These are phyloP conservation scores for Enteromius fasciolatus DNA, from an alignment of 2,797 vertebrate species.

Conservation along the genomic window DNA sequence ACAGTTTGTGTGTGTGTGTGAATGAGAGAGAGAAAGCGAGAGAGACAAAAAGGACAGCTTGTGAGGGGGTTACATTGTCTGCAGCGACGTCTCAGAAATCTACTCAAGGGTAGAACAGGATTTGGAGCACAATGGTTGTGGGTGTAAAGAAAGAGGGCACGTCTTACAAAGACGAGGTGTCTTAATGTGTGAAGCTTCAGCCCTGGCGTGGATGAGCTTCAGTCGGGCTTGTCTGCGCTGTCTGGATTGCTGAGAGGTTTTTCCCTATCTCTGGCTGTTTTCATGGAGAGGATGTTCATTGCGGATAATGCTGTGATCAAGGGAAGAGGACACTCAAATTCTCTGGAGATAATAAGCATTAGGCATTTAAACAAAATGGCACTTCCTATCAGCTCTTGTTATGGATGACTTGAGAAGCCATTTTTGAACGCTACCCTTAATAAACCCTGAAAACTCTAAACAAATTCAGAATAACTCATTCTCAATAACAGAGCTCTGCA, in stretches of 20 bases:
- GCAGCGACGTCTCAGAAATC: constrained; percentile 78
- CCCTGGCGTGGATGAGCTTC: constrained; percentile 77
- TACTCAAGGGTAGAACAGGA: constrained; percentile 81
- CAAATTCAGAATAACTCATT: neutral
- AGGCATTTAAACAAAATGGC: constrained; percentile 42
- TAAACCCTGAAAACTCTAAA: neutral
- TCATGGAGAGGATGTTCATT: constrained; percentile 70
- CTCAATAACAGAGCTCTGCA: neutral
- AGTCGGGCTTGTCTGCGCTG: constrained; percentile 71
- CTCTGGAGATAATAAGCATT: constrained; percentile 38
- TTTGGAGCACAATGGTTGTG: constrained; percentile 83
- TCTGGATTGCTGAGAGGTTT: constrained; percentile 75
- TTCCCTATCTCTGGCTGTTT: constrained; percentile 73
- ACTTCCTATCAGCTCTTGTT: constrained; percentile 27
- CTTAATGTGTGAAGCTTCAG: constrained; percentile 75
- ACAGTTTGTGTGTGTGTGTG: constrained; percentile 10
- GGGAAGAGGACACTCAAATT: constrained; percentile 44
- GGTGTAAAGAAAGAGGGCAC: constrained; percentile 82
- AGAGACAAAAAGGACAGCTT: constrained; percentile 81
- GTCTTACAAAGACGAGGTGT: constrained; percentile 76
- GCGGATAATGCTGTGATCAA: constrained; percentile 64
- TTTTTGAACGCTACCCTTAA: constrained; percentile 21
- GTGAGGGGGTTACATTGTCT: constrained; percentile 84
- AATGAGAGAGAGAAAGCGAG: constrained; percentile 53
- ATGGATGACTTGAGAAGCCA: constrained; percentile 11